These are phyloP conservation scores for Myotis vivesi DNA, from an alignment of 2,797 vertebrate genomes.

Conservation along the genomic window DNA sequence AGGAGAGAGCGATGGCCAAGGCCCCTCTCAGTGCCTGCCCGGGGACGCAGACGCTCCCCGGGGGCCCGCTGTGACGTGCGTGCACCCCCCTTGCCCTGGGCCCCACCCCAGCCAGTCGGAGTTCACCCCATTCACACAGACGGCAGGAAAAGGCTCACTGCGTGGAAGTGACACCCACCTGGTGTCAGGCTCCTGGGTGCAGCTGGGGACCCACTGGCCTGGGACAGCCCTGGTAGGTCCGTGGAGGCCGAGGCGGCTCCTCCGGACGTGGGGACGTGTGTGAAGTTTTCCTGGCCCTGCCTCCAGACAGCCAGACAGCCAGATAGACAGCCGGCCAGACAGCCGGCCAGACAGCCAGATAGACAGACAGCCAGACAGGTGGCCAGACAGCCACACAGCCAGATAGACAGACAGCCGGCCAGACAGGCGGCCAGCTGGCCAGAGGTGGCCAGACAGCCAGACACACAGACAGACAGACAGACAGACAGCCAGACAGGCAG, in stretches of 20 bases:
- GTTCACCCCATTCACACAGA: neutral
- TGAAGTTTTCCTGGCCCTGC: neutral
- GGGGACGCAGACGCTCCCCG: slow-evolving; percentile 61
- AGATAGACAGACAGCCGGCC: fast-evolving
- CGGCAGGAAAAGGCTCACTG: fast-evolving
- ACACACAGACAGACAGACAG: no score
- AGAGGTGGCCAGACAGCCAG: no score
- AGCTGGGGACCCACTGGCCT: neutral
- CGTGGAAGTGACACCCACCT: neutral
- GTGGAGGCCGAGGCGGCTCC: slow-evolving; percentile 55
- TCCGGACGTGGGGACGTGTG: neutral
- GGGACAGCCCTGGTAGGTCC: slow-evolving; percentile 65
- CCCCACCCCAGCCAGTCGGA: neutral
- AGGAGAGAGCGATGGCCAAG: slow-evolving; percentile 82
- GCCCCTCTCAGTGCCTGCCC: slow-evolving; percentile 76
- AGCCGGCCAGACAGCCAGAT: no score
- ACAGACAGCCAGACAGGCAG: no score
- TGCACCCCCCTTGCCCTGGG: fast-evolving
- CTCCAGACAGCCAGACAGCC: neutral
- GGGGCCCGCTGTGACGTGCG: neutral
- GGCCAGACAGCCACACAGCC: no score
- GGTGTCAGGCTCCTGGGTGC: neutral
- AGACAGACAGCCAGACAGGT: no score
- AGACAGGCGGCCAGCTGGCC: fast-evolving
- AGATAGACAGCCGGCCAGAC: no score